Conservation (phyloP, 2,797 vertebrate genomes). For the Podargus strigoides region DNA sequence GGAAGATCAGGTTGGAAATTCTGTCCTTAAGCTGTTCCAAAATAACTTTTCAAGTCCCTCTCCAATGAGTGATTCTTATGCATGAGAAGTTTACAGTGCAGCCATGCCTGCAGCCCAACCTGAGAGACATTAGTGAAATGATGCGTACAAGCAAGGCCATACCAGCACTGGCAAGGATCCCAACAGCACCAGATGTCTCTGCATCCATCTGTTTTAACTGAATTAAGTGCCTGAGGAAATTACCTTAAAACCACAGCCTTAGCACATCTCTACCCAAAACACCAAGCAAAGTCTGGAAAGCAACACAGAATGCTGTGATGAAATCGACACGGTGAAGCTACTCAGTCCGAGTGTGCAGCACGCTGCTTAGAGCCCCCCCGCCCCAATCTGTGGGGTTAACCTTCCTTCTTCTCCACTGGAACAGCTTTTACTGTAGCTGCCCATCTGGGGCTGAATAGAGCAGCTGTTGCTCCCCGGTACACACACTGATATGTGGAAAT, state of each 20-base stretch:
- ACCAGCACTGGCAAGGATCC: background rate
- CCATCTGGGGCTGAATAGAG: background rate
- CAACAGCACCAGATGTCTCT: background rate
- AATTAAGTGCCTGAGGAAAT: background rate
- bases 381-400: background rate
- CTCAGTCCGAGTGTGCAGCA: rapidly evolving
- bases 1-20: background rate
- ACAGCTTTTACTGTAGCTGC: background rate
- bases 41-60: background rate
- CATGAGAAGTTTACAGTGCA: background rate
- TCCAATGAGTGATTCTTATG: rapidly evolving
- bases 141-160: background rate
- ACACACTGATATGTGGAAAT: background rate
- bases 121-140: rapidly evolving
- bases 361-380: rapidly evolving
- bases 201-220: background rate
- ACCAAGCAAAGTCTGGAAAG: background rate
- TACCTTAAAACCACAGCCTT: background rate
- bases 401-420: rapidly evolving
- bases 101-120: background rate
- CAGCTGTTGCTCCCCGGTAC: background rate
- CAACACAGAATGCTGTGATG: background rate
- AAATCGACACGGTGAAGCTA: background rate
- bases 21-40: background rate
- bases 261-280: background rate